phyloP scores from a whole-genome alignment of 2,888 invertebrate genomes.

The Thumatha senex region DNA sequence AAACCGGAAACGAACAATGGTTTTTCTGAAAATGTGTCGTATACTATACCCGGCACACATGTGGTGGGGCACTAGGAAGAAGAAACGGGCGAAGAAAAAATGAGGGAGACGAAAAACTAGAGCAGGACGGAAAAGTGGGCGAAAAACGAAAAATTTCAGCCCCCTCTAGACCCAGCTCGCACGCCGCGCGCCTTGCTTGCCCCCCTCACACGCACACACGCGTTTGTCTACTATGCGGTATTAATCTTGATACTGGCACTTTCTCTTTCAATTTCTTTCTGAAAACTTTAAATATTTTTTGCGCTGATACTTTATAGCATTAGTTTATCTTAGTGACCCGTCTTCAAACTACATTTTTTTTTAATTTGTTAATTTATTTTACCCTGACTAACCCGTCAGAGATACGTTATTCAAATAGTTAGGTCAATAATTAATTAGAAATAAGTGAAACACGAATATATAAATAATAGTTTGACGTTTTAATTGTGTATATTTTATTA shows the following conservation, averaged over 20 bases:
- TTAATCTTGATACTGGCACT: slow-evolving; percentile 57
- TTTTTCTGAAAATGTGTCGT: slow-evolving; percentile 42
- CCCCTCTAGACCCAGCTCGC: slow-evolving; percentile 47
- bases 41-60: slow-evolving; percentile 75
- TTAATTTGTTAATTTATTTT: too few species aligned
- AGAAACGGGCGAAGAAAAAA: slow-evolving; percentile 82
- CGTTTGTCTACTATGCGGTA: slow-evolving; percentile 37
- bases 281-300: slow-evolving; percentile 1
- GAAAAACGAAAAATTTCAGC: slow-evolving; percentile 83
- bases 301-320: neutral
- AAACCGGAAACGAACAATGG: slow-evolving; percentile 64
- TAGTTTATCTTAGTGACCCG: too few species aligned
- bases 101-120: slow-evolving; percentile 83
- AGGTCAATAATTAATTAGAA: too few species aligned
- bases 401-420: too few species aligned
- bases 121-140: slow-evolving; percentile 83
- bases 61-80: slow-evolving; percentile 83
- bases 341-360: too few species aligned
- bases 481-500: too few species aligned
- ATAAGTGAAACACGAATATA: too few species aligned
- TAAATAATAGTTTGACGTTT: too few species aligned
- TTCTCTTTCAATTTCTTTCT: slow-evolving; percentile 48
- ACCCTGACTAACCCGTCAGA: too few species aligned
- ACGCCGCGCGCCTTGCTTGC: slow-evolving; percentile 45
- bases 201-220: slow-evolving; percentile 75